phyloP scores from a whole-genome alignment of 1,140 invertebrate genomes.

The Phymastichus coffea region DNA sequence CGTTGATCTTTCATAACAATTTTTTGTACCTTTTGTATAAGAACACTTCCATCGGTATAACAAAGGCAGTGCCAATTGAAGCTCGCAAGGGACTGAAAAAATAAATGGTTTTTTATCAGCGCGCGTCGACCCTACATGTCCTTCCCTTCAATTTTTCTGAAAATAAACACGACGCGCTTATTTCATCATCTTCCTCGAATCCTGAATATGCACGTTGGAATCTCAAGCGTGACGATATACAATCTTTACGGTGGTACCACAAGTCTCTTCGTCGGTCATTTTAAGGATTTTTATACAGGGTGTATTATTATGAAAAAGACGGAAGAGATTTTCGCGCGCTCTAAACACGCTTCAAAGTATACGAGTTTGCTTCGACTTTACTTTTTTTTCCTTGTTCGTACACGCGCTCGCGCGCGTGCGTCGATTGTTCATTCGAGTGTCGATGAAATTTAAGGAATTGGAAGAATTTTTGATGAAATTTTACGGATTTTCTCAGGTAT shows the following conservation, averaged over 20 bases:
- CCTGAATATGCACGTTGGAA: constrained; percentile 21
- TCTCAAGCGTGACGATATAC: constrained; percentile 15
- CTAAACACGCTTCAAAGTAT: constrained; percentile 5
- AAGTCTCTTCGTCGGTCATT: constrained; percentile 22
- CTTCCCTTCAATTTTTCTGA: no score
- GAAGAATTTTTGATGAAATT: background rate
- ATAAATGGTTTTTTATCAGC: constrained; percentile 13
- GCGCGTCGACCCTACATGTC: background rate
- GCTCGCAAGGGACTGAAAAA: constrained; percentile 7
- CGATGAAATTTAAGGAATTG: constrained; percentile 16
- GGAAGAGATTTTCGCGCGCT: constrained; percentile 9
- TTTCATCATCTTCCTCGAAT: constrained; percentile 23
- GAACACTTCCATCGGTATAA: background rate
- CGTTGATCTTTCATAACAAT: no score
- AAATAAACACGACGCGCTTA: no score
- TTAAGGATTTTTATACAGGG: constrained; percentile 28
- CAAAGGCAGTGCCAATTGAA: constrained; percentile 17
- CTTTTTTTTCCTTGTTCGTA: no score
- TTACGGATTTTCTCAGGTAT: no score
- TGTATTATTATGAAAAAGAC: constrained; percentile 23
- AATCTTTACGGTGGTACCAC: constrained; percentile 23
- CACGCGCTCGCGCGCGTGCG: background rate
- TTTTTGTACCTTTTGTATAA: constrained; percentile 1
- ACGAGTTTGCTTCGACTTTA: constrained; percentile 24
- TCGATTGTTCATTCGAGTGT: constrained; percentile 5